Evolutionary conservation across 2,113 vertebrate genomes (phyloP).

Genomic region (Labrus mixtus): DNA sequence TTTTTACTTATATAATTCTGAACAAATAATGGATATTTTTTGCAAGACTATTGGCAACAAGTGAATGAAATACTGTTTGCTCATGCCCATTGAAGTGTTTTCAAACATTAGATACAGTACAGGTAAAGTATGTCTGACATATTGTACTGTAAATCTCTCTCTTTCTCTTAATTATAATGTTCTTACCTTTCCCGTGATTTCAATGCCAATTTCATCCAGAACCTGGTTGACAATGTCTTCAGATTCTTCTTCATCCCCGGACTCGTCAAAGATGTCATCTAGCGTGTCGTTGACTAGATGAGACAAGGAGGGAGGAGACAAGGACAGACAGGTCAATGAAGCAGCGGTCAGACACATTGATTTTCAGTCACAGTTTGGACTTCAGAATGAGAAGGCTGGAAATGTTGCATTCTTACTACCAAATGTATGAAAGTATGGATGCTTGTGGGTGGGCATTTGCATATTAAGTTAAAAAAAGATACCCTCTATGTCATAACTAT

Average conservation of each 20-base stretch:
- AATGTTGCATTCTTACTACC: background rate
- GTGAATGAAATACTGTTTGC: background rate
- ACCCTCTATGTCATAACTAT: background rate
- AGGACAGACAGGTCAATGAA: slow-evolving; percentile 1
- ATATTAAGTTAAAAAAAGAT: background rate
- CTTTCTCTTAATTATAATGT: background rate
- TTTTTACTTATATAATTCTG: background rate
- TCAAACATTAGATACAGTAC: background rate
- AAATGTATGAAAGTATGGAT: too few species aligned
- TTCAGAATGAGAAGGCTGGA: background rate
- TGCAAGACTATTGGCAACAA: background rate
- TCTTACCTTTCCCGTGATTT: slow-evolving; percentile 95
- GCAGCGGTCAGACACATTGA: slow-evolving; percentile 1
- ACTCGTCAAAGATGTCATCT: slow-evolving; percentile 96
- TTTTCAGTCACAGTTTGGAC: slow-evolving; percentile 32
- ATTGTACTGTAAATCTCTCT: background rate
- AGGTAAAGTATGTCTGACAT: background rate
- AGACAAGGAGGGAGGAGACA: background rate
- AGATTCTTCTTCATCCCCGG: slow-evolving; percentile 97
- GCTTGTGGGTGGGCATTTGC: background rate
- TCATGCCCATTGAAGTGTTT: background rate
- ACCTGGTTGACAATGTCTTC: slow-evolving; percentile 98
- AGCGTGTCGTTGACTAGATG: slow-evolving; percentile 91
- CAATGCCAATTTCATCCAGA: slow-evolving; percentile 98
- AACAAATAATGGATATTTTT: too few species aligned